Base-by-base conservation (phyloP, 2,113 vertebrate species). In the Alosa alosa region DNA sequence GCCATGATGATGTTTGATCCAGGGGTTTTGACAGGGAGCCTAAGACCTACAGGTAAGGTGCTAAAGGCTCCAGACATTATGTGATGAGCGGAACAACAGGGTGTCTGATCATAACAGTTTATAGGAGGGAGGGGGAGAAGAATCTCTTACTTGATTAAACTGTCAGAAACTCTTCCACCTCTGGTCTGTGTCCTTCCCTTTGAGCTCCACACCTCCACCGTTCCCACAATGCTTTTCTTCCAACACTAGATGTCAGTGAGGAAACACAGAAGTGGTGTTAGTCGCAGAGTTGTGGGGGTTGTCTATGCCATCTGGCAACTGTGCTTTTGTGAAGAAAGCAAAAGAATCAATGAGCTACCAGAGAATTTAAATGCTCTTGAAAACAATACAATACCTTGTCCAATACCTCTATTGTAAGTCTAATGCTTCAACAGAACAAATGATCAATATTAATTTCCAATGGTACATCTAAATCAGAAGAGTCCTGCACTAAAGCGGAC, bases 171-270 rank as follows among this genome's bases (percentile, higher is more conserved):
- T 41, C 36, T 39, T 81, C 47, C 15, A 36, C n/a, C 17, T 68
- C n/a, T 11, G 57, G 17, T 81, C 25, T 64, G 20, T 3, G 46
- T 85, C 22, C 46, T 44, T 15, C 22, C 4, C 0, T 4, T 18
- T 39, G 4, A 0, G 31, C 10, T 39, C 31, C 13, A 36, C 72
- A 17, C 36, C 25, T 72, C 1, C 25, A 0, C 64, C 1, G 31
- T 8, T 31, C 25, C 25, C 10, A 10, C 25, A 72, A 72, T 41
- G 72, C 72, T 39, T 78, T 3, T 0, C 36, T 17, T 41, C 4
- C 1, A 64, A 92, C 94, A 92, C 75, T 52, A 89, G 86, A 89
- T 85, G 93, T 91, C 90, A 89, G 89, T 92, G 88, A 93, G 89
- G 57, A 25, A 85, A 85, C 83, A 31, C 49, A 84, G 50, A 83